Base-by-base conservation (phyloP, 1,140 invertebrate genomes). In the Pseudomyrmex gracilis region DNA sequence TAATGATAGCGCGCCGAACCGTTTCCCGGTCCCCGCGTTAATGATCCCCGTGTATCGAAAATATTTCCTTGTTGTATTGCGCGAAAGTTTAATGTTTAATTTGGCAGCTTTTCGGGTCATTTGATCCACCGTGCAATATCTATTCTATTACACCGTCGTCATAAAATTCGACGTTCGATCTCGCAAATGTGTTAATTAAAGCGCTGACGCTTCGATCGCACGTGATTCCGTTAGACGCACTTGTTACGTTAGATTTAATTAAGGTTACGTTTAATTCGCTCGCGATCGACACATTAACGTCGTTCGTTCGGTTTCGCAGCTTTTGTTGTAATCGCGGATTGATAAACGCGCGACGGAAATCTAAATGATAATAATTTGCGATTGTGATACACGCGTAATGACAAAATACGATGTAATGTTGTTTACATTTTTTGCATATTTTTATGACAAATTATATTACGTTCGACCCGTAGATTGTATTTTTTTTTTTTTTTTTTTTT, bases 171-270 rank as follows among this genome's bases (percentile, higher is more conserved):
- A 70, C 43, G n/a, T 73, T 74, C 70, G 63, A 64, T 82, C 74
- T 82, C 57, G 58, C 74, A 61, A 64, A 74, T 73, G 74, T 61
- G 45, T 47, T 64, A 82, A 82, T 82, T 82, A 82, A 66, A 74
- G 47, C 47, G 47, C 47, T 45, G 71, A 12, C 34, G 17, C n/a
- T 43, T 64, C 47, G 70, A 82, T 82, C 70, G 78, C 78, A 47
- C 17, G 63, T 22, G 66, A 53, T 53, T 60, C 34, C 76, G 76
- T n/a, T 47, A 71, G 53, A 78, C 57, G 43, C n/a, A 55, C 53
- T 24, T n/a, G 76, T 17, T 57, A 73, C 67, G 70, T 24, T 74
- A 82, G 71, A 74, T 82, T 82, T 82, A 73, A 82, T 74, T 82
- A 82, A 74, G 47, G 47, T 53, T 34, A 17, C 68, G 45, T n/a